A percentile compares a stretch with the other conserved stretches of the same genome.
Evolutionary conservation across 2,888 invertebrate species (phyloP).

Genomic region (Aleiodes alternator): DNA sequence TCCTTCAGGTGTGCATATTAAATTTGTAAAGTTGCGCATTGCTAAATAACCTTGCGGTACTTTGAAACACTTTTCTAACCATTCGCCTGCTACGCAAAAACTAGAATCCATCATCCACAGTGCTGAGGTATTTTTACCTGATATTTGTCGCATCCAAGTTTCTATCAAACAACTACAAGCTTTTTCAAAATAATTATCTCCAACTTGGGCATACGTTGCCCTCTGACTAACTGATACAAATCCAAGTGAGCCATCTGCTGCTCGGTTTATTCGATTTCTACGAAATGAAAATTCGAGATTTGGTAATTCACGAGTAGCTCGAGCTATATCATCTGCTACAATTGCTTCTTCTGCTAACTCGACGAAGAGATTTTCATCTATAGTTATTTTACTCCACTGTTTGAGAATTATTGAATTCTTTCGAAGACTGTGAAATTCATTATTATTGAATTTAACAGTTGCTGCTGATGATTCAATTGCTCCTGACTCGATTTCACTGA

Average conservation of each 20-base stretch:
- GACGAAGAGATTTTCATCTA: constrained; percentile 82
- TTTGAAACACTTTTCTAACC: constrained; percentile 81
- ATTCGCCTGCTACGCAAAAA: constrained; percentile 79
- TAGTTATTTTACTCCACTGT: constrained; percentile 80
- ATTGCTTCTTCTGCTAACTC: constrained; percentile 79
- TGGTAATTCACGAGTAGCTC: constrained; percentile 68
- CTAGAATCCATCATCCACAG: constrained; percentile 77
- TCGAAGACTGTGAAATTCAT: constrained; percentile 79
- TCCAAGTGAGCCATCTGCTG: constrained; percentile 77
- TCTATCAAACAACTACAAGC: constrained; percentile 81
- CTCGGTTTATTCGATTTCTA: constrained; percentile 79
- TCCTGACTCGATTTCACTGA: constrained; percentile 79
- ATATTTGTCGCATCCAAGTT: constrained; percentile 77
- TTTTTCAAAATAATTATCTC: constrained; percentile 81
- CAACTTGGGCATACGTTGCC: constrained; percentile 76
- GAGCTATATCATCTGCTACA: constrained; percentile 74
- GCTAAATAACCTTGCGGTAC: constrained; percentile 80
- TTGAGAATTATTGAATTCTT: constrained; percentile 80
- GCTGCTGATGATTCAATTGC: constrained; percentile 82
- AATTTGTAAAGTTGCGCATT: constrained; percentile 80
- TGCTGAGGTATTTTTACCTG: constrained; percentile 76
- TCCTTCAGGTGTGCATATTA: constrained; percentile 78
- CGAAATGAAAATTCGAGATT: constrained; percentile 76
- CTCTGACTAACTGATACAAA: constrained; percentile 78
- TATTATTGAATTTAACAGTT: constrained; percentile 79